Evolutionary conservation across 2,797 vertebrate species (phyloP).

Genomic region (Leptoclinus maculatus): DNA sequence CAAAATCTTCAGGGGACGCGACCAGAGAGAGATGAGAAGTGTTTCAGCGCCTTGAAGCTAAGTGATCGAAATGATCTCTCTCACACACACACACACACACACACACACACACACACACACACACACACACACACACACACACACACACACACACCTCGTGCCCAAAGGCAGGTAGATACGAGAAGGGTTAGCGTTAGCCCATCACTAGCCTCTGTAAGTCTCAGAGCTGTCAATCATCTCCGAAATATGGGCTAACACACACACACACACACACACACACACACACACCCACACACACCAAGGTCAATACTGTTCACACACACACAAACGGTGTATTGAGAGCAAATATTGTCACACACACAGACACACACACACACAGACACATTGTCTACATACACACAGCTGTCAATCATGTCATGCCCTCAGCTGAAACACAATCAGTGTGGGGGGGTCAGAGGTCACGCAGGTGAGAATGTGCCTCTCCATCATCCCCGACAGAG

Average conservation of each 20-base stretch:
- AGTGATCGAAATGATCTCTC: conserved; percentile 19
- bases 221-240: conserved; percentile 58
- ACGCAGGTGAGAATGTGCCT: neutral
- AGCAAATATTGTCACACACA: conserved; percentile 14
- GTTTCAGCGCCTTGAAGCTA: neutral
- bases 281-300: neutral
- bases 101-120: neutral
- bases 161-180: conserved; percentile 32
- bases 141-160: neutral
- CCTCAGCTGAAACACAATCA: neutral
- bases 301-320: conserved; percentile 17
- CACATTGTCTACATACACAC: neutral
- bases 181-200: conserved; percentile 8
- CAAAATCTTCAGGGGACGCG: neutral
- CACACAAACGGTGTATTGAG: neutral
- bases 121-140: conserved; percentile 5
- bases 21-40: neutral
- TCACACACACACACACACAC: neutral
- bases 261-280: conserved; percentile 1
- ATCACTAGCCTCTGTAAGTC: conserved; percentile 11
- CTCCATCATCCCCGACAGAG: neutral
- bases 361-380: conserved; percentile 16
- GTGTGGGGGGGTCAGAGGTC: conserved; percentile 30
- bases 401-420: neutral
- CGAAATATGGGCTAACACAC: conserved; percentile 6